Base-by-base conservation (phyloP, 2,797 vertebrate species). In the Melanotaenia parkinsoni region DNA sequence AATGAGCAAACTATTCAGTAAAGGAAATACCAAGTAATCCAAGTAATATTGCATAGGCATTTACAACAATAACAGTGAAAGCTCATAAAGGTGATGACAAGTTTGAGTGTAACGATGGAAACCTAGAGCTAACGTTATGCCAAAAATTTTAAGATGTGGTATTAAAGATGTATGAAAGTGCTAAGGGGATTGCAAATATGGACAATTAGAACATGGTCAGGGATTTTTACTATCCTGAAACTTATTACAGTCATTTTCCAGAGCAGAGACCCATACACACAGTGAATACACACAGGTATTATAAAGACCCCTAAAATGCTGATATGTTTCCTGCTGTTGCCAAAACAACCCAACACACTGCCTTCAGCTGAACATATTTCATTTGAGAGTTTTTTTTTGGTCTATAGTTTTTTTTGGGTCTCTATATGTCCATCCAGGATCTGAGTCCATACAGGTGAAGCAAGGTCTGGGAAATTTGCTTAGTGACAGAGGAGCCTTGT, bases 181-280 rank as follows among this genome's bases (percentile, higher is more conserved):
- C 26, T 56, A 51, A 63, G 10, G 67, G 68, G 30, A 80, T 58
- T 71, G 53, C 63, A 80, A 65, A 82, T 69, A 71, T 28, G 61
- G 30, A 50, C 59, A 81, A 71, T 18, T 59, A 76, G 67, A 80
- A 33, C 33, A 59, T 20, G 58, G 81, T 66, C 61, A 80, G 65
- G 73, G 67, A 57, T 30, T 87, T 85, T 85, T 74, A 84, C 77
- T 72, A 63, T 86, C 67, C 70, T 60, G 18, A 66, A 79, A 80
- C 51, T 61, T 73, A 83, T 91, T 88, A 83, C 76, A 72, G 74
- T 67, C 58, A 81, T 81, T 72, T 85, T 89, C 82, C 85, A 82
- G 68, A 61, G 63, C 13, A 75, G 67, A 57, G 66, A 70, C 79
- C 63, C 66, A 54, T 70, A 64, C 56, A 76, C 64, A 73, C 61